Percentiles rank a stretch among this genome's conserved stretches.
Evolutionary conservation across 2,888 invertebrate genomes (phyloP).

Genomic region (Ochropleura leucogaster): DNA sequence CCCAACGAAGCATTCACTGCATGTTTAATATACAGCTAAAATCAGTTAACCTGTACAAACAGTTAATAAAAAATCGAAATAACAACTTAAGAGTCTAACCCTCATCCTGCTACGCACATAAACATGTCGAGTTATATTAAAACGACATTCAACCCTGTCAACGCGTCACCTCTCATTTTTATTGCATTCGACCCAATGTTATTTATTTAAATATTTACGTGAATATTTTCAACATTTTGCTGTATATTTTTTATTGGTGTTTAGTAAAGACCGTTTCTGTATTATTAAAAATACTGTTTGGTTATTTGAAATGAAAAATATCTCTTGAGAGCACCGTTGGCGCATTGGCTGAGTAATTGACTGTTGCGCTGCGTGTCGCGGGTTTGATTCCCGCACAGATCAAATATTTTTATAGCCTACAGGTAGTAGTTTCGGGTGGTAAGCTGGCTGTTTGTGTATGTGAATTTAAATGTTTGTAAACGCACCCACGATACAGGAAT

Average conservation of each 20-base stretch:
- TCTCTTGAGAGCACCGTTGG: no score
- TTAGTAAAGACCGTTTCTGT: not conserved
- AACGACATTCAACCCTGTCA: constrained; percentile 63
- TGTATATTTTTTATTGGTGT: not conserved
- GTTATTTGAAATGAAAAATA: not conserved
- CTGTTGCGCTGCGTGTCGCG: no score
- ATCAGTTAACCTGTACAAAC: constrained; percentile 1
- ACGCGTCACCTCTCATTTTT: constrained; percentile 72
- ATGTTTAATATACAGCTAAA: not conserved
- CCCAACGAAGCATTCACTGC: no score
- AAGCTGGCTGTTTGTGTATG: no score
- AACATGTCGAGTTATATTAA: constrained; percentile 62
- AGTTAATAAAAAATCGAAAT: constrained; percentile 25
- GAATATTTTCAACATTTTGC: constrained; percentile 2
- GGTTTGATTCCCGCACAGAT: no score
- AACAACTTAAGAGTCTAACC: constrained; percentile 35
- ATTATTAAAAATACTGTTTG: not conserved
- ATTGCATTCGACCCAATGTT: constrained; percentile 57
- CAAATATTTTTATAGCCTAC: no score
- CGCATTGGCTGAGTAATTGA: no score
- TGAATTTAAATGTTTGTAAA: no score
- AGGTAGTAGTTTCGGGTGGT: no score
- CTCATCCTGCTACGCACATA: constrained; percentile 47
- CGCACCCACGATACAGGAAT: no score
- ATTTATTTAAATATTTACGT: constrained; percentile 28